Base-by-base conservation (phyloP, 30 jellyfish, hydroid and myxozoan genomes). In the Catostylus mosaicus region DNA sequence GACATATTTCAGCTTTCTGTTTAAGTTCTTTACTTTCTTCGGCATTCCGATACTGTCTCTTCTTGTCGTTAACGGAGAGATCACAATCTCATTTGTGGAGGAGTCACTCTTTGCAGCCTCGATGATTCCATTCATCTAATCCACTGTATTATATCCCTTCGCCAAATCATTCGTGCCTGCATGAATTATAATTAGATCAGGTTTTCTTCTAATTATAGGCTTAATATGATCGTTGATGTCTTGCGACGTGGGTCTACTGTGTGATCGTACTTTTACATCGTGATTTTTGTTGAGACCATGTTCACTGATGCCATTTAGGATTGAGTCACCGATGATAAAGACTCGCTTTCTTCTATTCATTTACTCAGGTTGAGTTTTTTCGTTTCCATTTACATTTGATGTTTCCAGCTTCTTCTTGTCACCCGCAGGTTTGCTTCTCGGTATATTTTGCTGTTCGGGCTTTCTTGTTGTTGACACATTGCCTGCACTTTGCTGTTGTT, bases 281-380 rank as follows among this genome's bases (percentile, higher is more conserved):
- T 77, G 88, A 32, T 35, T 26, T 37, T 51, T 77, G 46, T 77
- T 24, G 52, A 77, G 69, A 50, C 88, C 88, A 57, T 77, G 14
- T 45, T 78, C 89, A 37, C 75, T 40, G 67, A 80, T 80, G 74
- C 90, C 90, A 65, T 62, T 80, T 61, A 80, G 75, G 63, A 80
- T 63, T 30, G 88, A 77, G 78, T 77, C 78, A 29, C 78, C 69
- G 68, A 60, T 57, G 68, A 77, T 57, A 60, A 60, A 60, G 68
- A 77, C 78, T 59, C 78, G 68, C 78, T 77, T 77, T 61, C 88
- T 77, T 14, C 14, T 77, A 37, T 57, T 33, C 78, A n/a, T 77
- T 57, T 77, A 34, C 68, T 50, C 86, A 75, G 75, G 75, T 75
- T 75, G 75, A 52, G 86, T 37, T 75, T 12, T 20, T 75, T 51